Conservation (phyloP, 53 echinoderm and acorn worm genomes). For the Henricia sp. region DNA sequence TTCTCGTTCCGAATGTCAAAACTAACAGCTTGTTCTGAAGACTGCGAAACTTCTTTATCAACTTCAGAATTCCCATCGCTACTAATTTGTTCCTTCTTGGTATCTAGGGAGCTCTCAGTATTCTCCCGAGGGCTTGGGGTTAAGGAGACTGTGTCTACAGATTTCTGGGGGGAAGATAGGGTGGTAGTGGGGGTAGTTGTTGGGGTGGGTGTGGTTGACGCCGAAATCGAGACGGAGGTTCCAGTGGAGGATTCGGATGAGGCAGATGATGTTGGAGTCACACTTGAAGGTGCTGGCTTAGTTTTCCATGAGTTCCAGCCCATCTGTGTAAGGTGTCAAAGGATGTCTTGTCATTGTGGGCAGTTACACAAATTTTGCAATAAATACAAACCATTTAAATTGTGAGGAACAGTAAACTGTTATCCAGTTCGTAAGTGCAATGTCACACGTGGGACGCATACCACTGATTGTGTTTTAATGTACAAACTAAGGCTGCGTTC, state of each 20-base stretch:
- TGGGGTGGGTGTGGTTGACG: constrained; percentile 17
- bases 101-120: neutral
- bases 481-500: too few relatives aligned
- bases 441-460: too few relatives aligned
- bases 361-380: too few relatives aligned
- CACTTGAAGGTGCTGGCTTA: neutral
- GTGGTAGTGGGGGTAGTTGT: neutral
- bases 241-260: neutral
- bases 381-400: too few relatives aligned
- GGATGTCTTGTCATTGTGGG: neutral
- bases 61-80: neutral
- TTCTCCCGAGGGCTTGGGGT: neutral
- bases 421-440: too few relatives aligned
- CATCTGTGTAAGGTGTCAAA: constrained; percentile 17
- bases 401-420: too few relatives aligned
- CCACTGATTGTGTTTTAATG: too few relatives aligned
- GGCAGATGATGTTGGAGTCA: neutral
- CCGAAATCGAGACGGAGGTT: neutral
- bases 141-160: neutral
- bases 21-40: neutral
- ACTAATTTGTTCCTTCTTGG: neutral
- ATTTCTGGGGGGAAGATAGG: constrained; percentile 15
- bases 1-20: neutral
- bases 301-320: constrained; percentile 40
- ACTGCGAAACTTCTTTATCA: neutral